These are phyloP conservation scores for Thymelicus acteon DNA, from an alignment of 2,888 invertebrate species.

Conservation along the genomic window DNA sequence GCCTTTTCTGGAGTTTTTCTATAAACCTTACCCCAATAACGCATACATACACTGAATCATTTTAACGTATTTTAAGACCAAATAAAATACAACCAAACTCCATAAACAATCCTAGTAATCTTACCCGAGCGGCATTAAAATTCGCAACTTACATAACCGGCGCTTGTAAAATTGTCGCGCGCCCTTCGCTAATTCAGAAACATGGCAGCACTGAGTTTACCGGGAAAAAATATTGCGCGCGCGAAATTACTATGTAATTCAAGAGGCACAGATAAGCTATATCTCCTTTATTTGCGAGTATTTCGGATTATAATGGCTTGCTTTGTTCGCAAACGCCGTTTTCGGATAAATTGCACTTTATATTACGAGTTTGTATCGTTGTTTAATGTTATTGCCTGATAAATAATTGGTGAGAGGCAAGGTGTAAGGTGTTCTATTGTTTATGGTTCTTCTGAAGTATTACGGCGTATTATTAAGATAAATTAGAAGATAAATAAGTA, in stretches of 20 bases:
- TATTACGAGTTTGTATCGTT: constrained; percentile 14
- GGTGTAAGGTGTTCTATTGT: background rate
- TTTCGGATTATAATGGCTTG: constrained; percentile 35
- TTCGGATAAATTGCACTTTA: constrained; percentile 36
- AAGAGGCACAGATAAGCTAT: constrained; percentile 34
- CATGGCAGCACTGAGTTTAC: constrained; percentile 31
- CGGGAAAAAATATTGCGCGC: constrained; percentile 34
- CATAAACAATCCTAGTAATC: constrained; percentile 13
- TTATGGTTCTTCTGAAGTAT: background rate
- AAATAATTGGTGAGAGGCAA: background rate
- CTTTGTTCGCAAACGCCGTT: constrained; percentile 20
- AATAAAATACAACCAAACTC: background rate
- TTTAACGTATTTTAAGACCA: constrained; percentile 3
- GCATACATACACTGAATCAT: background rate
- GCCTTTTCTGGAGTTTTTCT: background rate
- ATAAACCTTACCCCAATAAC: background rate
- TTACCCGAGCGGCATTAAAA: constrained; percentile 14
- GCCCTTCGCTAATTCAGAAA: constrained; percentile 34
- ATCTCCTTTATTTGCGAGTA: constrained; percentile 36
- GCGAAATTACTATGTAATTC: constrained; percentile 37
- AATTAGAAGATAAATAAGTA: no score
- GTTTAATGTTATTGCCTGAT: constrained; percentile 17
- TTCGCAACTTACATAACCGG: constrained; percentile 23
- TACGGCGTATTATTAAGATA: no score
- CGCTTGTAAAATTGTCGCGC: constrained; percentile 31